Conservation (phyloP, 92 coral and sea anemone species). For the Hydrozoanthus gracilis region DNA sequence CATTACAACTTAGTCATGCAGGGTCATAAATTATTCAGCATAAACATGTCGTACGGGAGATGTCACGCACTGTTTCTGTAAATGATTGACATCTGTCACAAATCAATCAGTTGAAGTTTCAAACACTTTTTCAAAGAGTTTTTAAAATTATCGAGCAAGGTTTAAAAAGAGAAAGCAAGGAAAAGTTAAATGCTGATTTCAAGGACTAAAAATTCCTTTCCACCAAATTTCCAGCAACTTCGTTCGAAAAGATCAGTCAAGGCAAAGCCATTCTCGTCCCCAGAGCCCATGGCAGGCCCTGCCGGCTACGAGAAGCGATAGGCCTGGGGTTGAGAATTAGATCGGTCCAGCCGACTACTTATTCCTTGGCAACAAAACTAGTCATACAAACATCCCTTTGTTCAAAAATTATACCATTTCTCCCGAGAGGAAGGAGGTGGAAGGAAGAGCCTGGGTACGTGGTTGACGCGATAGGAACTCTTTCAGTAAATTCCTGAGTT, state of each 20-base stretch:
- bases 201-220: no score
- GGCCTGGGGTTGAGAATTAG: not conserved
- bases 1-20: slow-evolving; percentile 41
- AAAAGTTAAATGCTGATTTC: no score
- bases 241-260: no score
- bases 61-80: slow-evolving; percentile 13
- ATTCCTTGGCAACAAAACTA: slow-evolving; percentile 4
- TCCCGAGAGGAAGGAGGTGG: no score
- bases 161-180: not conserved
- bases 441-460: no score
- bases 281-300: no score
- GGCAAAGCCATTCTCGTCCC: no score
- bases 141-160: not conserved
- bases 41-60: not conserved
- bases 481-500: no score
- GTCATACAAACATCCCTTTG: not conserved
- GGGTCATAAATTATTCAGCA: slow-evolving; percentile 37
- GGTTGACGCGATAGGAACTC: no score
- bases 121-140: not conserved
- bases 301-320: not conserved
- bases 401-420: not conserved
- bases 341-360: not conserved
- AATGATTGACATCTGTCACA: slow-evolving; percentile 38
- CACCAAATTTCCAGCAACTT: no score
- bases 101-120: not conserved